Conservation (phyloP, 2,888 invertebrate genomes). For the Philereme transversata region DNA sequence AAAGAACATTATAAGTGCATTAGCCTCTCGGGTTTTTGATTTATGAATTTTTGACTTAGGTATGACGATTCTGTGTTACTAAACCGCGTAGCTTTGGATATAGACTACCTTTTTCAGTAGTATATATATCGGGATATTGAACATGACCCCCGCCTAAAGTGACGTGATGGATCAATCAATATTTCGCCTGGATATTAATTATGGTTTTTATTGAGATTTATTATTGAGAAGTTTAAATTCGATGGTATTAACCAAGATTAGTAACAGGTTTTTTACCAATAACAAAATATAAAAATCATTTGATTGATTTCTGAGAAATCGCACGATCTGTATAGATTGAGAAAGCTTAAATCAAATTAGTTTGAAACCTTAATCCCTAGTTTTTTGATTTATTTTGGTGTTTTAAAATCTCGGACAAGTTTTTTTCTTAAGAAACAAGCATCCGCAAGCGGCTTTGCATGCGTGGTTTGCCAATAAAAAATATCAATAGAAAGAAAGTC, state of each 20-base stretch:
- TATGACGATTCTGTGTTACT: constrained; percentile 27
- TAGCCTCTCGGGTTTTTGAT: constrained; percentile 43
- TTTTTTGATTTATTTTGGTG: no score
- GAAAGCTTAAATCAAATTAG: background rate
- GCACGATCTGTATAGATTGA: background rate
- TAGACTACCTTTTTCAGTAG: constrained; percentile 9
- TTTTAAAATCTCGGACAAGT: no score
- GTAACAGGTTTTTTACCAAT: background rate
- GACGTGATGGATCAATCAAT: constrained; percentile 28
- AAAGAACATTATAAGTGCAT: constrained; percentile 65
- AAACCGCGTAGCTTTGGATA: constrained; percentile 17
- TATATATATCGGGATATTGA: constrained; percentile 30
- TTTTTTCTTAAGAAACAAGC: no score
- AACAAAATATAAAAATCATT: no score
- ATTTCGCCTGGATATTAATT: constrained; percentile 28
- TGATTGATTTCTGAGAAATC: constrained; percentile 10
- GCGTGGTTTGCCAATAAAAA: background rate
- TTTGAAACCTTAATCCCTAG: no score
- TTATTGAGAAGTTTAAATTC: constrained; percentile 8
- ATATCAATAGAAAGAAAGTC: constrained; percentile 17
- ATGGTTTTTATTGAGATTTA: constrained; percentile 29
- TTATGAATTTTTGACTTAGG: constrained; percentile 31
- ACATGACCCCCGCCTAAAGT: constrained; percentile 30
- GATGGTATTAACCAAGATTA: background rate
- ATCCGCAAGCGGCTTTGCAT: no score